Conservation (phyloP, 2,113 vertebrate genomes). For the Acrocephalus arundinaceus region DNA sequence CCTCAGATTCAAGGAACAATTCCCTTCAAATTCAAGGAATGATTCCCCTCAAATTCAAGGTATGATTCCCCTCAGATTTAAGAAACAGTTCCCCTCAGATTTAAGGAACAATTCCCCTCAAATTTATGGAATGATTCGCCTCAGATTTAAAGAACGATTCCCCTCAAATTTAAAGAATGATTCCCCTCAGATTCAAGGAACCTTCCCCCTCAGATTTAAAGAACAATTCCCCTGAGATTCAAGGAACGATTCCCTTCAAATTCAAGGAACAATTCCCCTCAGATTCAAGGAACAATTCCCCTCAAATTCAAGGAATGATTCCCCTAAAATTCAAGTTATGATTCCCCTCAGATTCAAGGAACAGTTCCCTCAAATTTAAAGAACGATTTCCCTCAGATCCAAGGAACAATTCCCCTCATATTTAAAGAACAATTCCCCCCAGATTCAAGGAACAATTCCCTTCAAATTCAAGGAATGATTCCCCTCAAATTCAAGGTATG, state of each 20-base stretch:
- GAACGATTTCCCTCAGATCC: not conserved
- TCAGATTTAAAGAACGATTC: accelerated
- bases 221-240: not conserved
- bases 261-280: not conserved
- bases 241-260: accelerated
- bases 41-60: not conserved
- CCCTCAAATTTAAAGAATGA: not conserved
- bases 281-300: not conserved
- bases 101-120: accelerated
- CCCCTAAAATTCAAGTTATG: not conserved
- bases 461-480: not conserved
- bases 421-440: no score
- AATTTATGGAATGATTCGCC: accelerated
- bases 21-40: not conserved
- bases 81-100: accelerated
- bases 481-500: accelerated
- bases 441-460: not conserved
- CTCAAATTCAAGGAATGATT: accelerated
- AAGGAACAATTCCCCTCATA: accelerated
- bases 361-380: accelerated
- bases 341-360: not conserved
- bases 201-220: accelerated
- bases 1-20: no score
- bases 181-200: not conserved
- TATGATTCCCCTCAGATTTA: no score